Base-by-base conservation (phyloP, 2,888 invertebrate genomes). In the Brachyopa scutellaris region DNA sequence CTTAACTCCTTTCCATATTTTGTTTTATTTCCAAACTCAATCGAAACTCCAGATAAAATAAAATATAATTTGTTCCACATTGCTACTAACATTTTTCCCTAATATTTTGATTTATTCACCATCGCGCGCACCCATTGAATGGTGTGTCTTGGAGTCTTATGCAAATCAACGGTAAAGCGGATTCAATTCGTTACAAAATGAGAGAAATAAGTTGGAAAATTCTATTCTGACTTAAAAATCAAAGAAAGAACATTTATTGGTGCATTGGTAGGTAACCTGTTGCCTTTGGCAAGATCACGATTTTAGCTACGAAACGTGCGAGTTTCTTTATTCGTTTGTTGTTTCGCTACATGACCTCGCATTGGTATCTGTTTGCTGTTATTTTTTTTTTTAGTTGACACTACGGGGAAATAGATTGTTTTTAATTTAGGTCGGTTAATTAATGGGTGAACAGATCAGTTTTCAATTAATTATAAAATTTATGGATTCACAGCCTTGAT, bases 231-330 rank as follows among this genome's bases (percentile, higher is more conserved):
- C 21, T 9, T 40, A 62, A 53, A 61, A 72, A 53, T 62, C 49
- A 15, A 29, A 8, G 5, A 38, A 11, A 73, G 62, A 64, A 55
- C 53, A 9, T 45, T 47, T 38, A 29, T 38, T 73, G 21, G 53
- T 62, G 62, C 15, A 29, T 31, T 29, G 36, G 59, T 23, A 19
- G 17, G 2, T 51, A 26, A 7, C 38, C n/a, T n/a, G n/a, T n/a
- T 42, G n/a, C 33, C 36, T 36, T 13, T 13, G 53, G 38, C 26
- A 31, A 23, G 49, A 53, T 67, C 76, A 76, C 76, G 76, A 76
- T 29, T 67, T 76, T 67, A 11, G 29, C 36, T 51, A 61, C 31
- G 26, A 76, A 76, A 76, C 76, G 67, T 76, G 59, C 15, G 76
- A 76, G 61, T 59, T 76, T 61, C 61, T 26, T 42, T 51, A 33